Evolutionary conservation across 2,888 invertebrate species (phyloP).

Genomic region (Melipona bicolor): DNA sequence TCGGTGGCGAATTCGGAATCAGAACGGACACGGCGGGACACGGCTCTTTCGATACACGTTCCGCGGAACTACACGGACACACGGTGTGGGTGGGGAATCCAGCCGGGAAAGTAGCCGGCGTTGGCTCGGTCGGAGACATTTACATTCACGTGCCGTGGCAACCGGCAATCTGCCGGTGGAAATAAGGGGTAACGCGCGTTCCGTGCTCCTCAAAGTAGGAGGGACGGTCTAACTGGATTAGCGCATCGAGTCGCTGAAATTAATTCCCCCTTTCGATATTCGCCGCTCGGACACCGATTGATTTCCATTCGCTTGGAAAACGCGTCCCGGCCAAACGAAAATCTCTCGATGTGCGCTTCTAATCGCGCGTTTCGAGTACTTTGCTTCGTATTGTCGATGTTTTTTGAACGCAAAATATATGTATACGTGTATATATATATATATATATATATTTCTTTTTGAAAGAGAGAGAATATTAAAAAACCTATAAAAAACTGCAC

Average conservation of each 20-base stretch:
- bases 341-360: neutral
- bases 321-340: conserved; percentile 21
- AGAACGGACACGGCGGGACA: conserved; percentile 18
- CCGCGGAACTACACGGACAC: neutral
- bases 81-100: neutral
- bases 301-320: conserved; percentile 34
- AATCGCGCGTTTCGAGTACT: neutral
- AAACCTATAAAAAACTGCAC: neutral
- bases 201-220: conserved; percentile 48
- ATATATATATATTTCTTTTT: too few species aligned
- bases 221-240: conserved; percentile 67
- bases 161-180: conserved; percentile 53
- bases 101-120: neutral
- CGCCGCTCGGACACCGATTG: conserved; percentile 52
- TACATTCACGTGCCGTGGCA: conserved; percentile 56
- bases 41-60: conserved; percentile 9
- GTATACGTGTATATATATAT: too few species aligned
- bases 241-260: conserved; percentile 62
- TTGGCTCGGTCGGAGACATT: conserved; percentile 40
- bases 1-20: conserved; percentile 7
- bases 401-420: neutral
- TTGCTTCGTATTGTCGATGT: neutral
- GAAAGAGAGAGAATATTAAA: neutral
- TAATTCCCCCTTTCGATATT: conserved; percentile 63
- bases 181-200: conserved; percentile 56